Evolutionary conservation across 2,797 vertebrate species (phyloP).

Genomic region (Alosa sapidissima): DNA sequence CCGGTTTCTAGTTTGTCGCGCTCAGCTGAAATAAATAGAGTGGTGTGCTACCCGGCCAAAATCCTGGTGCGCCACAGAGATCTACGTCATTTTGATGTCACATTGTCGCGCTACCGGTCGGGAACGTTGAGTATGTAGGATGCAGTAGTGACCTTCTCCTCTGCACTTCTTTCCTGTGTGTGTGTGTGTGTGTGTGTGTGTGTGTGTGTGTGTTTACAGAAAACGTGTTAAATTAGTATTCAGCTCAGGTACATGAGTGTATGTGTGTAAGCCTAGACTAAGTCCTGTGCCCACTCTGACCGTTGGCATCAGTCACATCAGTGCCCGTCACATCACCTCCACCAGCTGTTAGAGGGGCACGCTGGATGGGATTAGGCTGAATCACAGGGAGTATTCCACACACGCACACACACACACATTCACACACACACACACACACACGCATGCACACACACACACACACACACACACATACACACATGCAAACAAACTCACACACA

Average conservation of each 20-base stretch:
- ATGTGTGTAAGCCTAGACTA: too few relatives aligned
- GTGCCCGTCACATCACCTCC: background rate
- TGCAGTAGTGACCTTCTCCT: too few relatives aligned
- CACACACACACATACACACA: background rate
- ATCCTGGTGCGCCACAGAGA: too few relatives aligned
- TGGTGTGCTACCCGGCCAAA: too few relatives aligned
- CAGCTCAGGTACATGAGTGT: too few relatives aligned
- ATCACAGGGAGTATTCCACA: background rate
- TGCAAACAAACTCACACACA: background rate
- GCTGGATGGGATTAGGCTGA: background rate
- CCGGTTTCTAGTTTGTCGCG: too few relatives aligned
- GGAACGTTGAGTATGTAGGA: too few relatives aligned
- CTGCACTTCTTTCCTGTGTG: background rate
- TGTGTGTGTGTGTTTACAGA: background rate
- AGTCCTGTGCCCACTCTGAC: background rate
- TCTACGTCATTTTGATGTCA: too few relatives aligned
- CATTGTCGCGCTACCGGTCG: too few relatives aligned
- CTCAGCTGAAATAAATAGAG: too few relatives aligned
- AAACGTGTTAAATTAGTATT: too few relatives aligned
- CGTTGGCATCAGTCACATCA: background rate
- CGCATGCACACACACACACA: background rate
- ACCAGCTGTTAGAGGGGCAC: background rate
- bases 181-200: conserved; percentile 2
- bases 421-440: background rate
- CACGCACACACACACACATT: background rate